Conservation (phyloP, 2,888 invertebrate genomes). For the Pheosia tremula region DNA sequence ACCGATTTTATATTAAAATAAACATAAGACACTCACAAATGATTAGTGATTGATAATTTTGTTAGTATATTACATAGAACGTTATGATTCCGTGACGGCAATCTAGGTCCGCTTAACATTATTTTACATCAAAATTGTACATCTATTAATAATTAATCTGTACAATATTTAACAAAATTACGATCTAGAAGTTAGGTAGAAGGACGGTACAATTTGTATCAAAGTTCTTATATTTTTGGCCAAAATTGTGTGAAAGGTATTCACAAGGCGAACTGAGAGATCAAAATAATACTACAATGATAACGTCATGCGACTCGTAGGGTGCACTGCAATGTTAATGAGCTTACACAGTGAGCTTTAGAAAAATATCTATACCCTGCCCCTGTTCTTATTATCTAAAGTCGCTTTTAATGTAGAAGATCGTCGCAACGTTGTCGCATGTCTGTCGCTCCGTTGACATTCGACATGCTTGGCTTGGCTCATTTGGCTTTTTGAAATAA, state of each 20-base stretch:
- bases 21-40: too few relatives aligned
- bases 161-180: slow-evolving; percentile 1
- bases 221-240: not conserved
- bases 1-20: too few relatives aligned
- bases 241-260: not conserved
- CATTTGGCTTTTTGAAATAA: too few relatives aligned
- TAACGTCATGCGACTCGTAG: not conserved
- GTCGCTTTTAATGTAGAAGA: too few relatives aligned
- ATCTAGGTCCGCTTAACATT: not conserved
- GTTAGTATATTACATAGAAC: not conserved
- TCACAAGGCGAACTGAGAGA: not conserved
- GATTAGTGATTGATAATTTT: too few relatives aligned
- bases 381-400: not conserved
- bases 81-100: not conserved
- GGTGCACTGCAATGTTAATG: not conserved
- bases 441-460: not conserved
- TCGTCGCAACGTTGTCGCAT: not conserved
- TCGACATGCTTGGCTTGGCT: too few relatives aligned
- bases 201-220: slow-evolving; percentile 7
- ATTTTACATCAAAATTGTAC: not conserved
- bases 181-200: not conserved
- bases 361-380: slow-evolving; percentile 1
- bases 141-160: slow-evolving; percentile 1
- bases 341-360: not conserved
- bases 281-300: slow-evolving; percentile 1